Evolutionary conservation across 2,888 invertebrate genomes (phyloP), one percentile per base, ranked within the genome.

Genomic region (Caenorhabditis auriculariae): DNA sequence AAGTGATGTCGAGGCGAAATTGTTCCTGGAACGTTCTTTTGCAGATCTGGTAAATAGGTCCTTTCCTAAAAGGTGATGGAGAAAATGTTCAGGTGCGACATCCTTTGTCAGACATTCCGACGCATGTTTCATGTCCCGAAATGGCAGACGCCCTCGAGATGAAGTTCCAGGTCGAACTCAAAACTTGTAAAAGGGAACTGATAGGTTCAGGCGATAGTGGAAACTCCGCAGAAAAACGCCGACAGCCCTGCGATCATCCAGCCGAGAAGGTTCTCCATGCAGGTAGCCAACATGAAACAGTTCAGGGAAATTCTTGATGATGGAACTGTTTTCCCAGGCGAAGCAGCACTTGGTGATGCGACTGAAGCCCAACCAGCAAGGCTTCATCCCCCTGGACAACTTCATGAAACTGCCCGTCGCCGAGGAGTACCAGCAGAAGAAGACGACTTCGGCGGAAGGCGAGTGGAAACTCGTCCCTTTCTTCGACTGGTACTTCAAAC

Each of bases 131-230:
- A 9, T 73, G 70, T 46, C 63, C 66, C 3, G 78, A 78, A 53
- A 75, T 80, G 76, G 80, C 77, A 1, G 74, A 72, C 46, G 77
- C 77, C 4, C 53, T 80, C 39, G 80, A 80, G 55, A 78, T 80
- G 78, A 80, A 80, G 57, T 80, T 80, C 48, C 80, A 80, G 58
- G 73, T 71, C 17, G 19, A 39, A 23, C 19, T 4, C 12, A 46
- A 51, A 52, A 6, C 24, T 23, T 35, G 7, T 5, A 27, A 23
- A 9, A 23, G 23, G 24, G 39, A 12, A 38, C 17, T 9, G 4
- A 27, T 2, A 26, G n/a, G 28, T 48, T 44, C 19, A 72, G 68
- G 72, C 80, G 12, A 76, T 80, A 29, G 61, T 80, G 15, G 80
- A 80, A 47, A 80, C 76, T 0, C 80, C 80, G 3, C 77, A 75